Evolutionary conservation across 2,113 vertebrate genomes (phyloP).

Genomic region (Pao palembangensis): DNA sequence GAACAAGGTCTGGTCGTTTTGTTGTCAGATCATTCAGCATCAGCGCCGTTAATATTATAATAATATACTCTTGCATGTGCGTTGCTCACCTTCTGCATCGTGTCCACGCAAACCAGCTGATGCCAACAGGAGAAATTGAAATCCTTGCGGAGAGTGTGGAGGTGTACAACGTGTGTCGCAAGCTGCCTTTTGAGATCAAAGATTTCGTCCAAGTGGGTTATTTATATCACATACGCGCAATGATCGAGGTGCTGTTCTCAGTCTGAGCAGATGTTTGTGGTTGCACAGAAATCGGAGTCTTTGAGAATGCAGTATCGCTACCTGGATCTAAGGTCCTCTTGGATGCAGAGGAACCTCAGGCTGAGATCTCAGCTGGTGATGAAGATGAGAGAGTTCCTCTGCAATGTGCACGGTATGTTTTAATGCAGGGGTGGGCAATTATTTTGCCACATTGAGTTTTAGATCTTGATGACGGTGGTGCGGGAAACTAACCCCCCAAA

Average conservation of each 20-base stretch:
- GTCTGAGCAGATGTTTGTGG: background rate
- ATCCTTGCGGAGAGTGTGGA: constrained; percentile 81
- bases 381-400: constrained; percentile 93
- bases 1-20: constrained; percentile 77
- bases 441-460: background rate
- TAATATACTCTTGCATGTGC: no score
- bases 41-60: background rate
- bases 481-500: no score
- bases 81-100: background rate
- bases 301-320: constrained; percentile 94
- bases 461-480: no score
- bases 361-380: constrained; percentile 87
- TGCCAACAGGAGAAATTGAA: constrained; percentile 93
- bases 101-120: constrained; percentile 70
- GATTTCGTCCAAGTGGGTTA: constrained; percentile 85
- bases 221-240: rapidly evolving
- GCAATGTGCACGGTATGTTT: constrained; percentile 83
- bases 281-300: constrained; percentile 84
- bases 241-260: background rate
- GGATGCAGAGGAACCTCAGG: constrained; percentile 84
- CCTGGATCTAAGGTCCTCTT: constrained; percentile 86
- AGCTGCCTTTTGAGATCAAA: constrained; percentile 97
- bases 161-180: constrained; percentile 83
- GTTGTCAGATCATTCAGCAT: background rate
- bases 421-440: no score